These are phyloP conservation scores for Eciton burchellii DNA, from an alignment of 1,140 invertebrate genomes.

Conservation along the genomic window DNA sequence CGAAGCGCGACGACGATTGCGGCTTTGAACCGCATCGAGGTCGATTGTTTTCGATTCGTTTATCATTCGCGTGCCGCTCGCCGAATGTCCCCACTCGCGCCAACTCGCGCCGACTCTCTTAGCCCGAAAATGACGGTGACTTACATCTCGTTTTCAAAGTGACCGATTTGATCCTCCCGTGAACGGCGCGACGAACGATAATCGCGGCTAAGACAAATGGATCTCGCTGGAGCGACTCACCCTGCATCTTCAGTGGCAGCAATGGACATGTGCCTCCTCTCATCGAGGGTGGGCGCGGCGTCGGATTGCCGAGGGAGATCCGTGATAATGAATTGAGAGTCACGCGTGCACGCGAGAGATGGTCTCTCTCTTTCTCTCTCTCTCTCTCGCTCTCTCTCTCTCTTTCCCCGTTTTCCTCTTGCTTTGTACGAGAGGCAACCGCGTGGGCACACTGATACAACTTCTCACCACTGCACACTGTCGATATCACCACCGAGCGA, in stretches of 20 bases:
- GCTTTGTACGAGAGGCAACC: constrained; percentile 14
- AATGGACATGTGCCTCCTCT: constrained; percentile 88
- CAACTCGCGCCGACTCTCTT: no score
- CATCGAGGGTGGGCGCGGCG: constrained; percentile 83
- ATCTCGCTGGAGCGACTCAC: constrained; percentile 81
- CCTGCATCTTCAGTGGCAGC: constrained; percentile 88
- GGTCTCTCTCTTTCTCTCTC: constrained; percentile 19
- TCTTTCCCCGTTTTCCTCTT: constrained; percentile 12
- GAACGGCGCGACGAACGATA: constrained; percentile 15
- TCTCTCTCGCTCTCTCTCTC: neutral
- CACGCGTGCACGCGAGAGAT: constrained; percentile 58
- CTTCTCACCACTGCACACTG: constrained; percentile 39
- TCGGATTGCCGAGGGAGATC: constrained; percentile 81
- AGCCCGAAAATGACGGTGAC: constrained; percentile 22
- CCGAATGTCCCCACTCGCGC: no score
- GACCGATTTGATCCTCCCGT: constrained; percentile 34
- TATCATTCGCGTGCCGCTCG: no score
- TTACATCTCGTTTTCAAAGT: constrained; percentile 17
- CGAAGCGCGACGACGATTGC: no score
- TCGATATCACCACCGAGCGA: constrained; percentile 16
- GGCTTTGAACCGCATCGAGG: no score
- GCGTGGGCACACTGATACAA: constrained; percentile 31
- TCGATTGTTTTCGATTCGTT: no score
- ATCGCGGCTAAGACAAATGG: constrained; percentile 33
- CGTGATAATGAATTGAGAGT: constrained; percentile 79